Evolutionary conservation across 2,888 invertebrate species (phyloP), one percentile per base, ranked within the genome.

Genomic region (Drosophila longiperda): DNA sequence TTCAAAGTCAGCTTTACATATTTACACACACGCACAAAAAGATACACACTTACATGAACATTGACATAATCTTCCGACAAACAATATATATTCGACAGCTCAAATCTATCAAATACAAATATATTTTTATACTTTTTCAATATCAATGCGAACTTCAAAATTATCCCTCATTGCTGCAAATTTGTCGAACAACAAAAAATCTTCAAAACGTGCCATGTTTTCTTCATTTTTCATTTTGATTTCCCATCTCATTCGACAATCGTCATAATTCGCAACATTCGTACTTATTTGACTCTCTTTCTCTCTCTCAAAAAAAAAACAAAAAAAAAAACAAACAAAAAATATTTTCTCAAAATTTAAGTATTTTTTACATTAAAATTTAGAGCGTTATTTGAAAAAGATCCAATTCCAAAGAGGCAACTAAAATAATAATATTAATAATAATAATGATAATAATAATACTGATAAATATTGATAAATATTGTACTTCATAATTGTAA

Each of bases 381-480:
- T 71, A 67, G 82, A 89, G 89, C 89, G 87, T 75, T 82, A 80
- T 82, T 89, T 87, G 82, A 84, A 84, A 84, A 78, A 80, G 89
- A 82, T 87, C 75, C 84, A 67, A 70, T 54, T 71, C 61, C 67
- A 45, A 64, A 70, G 66, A 65, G 60, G 59, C 64, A 68, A 66
- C 1, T 34, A 59, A 61, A 58, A 15, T 66, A 76, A 79, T 68
- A 64, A 53, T 54, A 75, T 45, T 66, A 53, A 60, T 40, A 54
- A 48, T 11, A 38, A 73, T 20, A 53, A 52, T 9, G 50, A 29
- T 26, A 20, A 64, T 54, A 15, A 33, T 17, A 9, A 42, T 45
- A n/a, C n/a, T n/a, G n/a, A n/a, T n/a, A n/a, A n/a, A n/a, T n/a
- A 45, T 45, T 23, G 45, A 12, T 11, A 65, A 36, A 38, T 36